A percentile compares a stretch with the other conserved stretches of the same genome.
Conservation (phyloP, 2,113 vertebrate genomes). For the Clarias macrocephalus region DNA sequence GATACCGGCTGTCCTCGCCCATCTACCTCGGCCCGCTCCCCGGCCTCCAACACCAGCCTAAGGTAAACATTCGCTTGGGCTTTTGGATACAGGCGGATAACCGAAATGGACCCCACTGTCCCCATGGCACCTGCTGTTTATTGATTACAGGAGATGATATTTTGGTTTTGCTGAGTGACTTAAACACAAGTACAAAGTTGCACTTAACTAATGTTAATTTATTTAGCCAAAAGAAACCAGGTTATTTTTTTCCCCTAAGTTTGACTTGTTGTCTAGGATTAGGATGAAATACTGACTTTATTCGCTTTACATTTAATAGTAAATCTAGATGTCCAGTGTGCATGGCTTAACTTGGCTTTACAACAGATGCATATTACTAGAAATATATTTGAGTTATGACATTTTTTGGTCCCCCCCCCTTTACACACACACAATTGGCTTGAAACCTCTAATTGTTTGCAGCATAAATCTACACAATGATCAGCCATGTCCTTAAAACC, state of each 20-base stretch:
- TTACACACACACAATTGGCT: no score
- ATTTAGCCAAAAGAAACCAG: no score
- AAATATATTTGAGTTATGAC: no score
- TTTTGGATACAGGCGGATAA: neutral
- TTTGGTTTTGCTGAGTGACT: neutral
- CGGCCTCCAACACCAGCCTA: slow-evolving; percentile 73
- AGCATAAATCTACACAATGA: no score
- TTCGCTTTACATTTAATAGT: no score
- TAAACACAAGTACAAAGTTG: neutral
- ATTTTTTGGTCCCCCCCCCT: no score
- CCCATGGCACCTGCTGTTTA: neutral
- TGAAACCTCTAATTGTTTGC: no score
- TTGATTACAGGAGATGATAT: neutral
- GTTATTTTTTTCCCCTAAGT: no score
- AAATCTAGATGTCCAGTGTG: neutral
- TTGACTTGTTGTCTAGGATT: neutral
- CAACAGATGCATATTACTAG: no score
- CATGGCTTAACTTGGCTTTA: neutral
- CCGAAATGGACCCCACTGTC: neutral
- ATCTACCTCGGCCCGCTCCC: slow-evolving; percentile 69
- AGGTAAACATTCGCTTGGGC: slow-evolving; percentile 62
- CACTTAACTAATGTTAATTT: neutral
- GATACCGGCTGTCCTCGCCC: slow-evolving; percentile 70
- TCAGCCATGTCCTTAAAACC: no score
- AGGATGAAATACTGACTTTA: neutral